Conservation (phyloP, 2,113 vertebrate genomes). For the Bucco capensis region DNA sequence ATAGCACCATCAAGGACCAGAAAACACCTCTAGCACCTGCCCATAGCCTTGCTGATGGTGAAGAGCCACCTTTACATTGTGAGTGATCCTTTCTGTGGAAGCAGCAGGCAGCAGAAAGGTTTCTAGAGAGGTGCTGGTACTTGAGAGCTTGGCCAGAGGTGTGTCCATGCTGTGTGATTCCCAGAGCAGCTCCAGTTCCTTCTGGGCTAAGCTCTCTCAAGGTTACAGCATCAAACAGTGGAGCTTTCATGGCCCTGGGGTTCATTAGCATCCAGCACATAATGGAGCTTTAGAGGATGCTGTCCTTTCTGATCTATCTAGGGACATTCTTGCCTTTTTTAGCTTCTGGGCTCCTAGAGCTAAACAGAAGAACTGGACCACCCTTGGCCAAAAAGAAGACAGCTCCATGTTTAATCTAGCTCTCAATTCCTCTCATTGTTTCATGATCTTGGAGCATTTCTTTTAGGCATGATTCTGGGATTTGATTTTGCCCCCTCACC, state of each 20-base stretch:
- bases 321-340: constrained; percentile 59
- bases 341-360: constrained; percentile 4
- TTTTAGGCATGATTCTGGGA: background rate
- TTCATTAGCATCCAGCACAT: constrained; percentile 33
- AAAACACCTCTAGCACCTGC: background rate
- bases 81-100: background rate
- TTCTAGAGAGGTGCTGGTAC: background rate
- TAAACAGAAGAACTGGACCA: constrained; percentile 4
- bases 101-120: background rate
- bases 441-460: background rate
- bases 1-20: background rate
- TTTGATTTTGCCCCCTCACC: background rate
- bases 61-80: background rate
- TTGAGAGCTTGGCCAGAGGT: background rate
- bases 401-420: background rate
- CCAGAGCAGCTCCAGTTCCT: background rate
- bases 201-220: background rate
- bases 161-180: background rate
- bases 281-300: constrained; percentile 26
- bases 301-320: background rate
- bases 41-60: background rate
- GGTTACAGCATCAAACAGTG: constrained; percentile 48
- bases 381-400: background rate
- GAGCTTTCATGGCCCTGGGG: constrained; percentile 33
- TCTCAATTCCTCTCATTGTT: constrained; percentile 65